Percentiles rank a stretch among this genome's conserved stretches.
phyloP scores from a whole-genome alignment of 2,113 vertebrate genomes.

The Argyrosomus japonicus region DNA sequence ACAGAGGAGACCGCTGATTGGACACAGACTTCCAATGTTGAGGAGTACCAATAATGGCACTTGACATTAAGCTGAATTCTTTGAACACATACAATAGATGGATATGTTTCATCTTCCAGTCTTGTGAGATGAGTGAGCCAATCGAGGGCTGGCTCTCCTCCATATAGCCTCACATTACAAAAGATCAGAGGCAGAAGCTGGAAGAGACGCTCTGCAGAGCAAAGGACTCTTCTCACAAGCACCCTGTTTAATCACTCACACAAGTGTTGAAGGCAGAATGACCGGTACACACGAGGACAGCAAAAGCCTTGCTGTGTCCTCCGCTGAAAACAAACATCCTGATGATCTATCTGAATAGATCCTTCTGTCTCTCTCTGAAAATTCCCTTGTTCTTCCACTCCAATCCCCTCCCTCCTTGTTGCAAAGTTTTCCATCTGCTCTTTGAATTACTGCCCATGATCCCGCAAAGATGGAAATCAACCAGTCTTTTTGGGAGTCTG shows the following conservation, averaged over 20 bases:
- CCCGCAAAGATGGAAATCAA: conserved; percentile 71
- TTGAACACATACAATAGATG: conserved; percentile 51
- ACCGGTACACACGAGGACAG: conserved; percentile 21
- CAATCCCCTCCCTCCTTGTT: conserved; percentile 29
- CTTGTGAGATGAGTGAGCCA: conserved; percentile 40
- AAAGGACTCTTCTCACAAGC: conserved; percentile 55
- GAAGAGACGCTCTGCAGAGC: conserved; percentile 40
- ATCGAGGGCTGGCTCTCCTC: conserved; percentile 50
- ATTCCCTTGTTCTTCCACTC: neutral
- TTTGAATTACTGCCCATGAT: conserved; percentile 65
- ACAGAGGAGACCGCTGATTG: conserved; percentile 18
- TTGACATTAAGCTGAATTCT: conserved; percentile 46
- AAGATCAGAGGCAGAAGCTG: conserved; percentile 51
- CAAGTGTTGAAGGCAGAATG: conserved; percentile 39
- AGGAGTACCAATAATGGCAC: conserved; percentile 42
- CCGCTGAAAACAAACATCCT: conserved; percentile 54
- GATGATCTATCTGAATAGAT: conserved; percentile 54
- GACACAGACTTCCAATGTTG: conserved; percentile 29
- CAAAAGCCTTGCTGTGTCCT: conserved; percentile 48
- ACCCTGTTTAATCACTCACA: conserved; percentile 57
- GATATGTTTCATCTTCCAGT: conserved; percentile 63
- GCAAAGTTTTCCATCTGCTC: conserved; percentile 75
- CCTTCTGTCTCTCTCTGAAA: conserved; percentile 26
- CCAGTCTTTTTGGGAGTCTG: conserved; percentile 64
- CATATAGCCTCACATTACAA: conserved; percentile 57